Conservation (phyloP, 2,797 vertebrate genomes). For the Tamandua tetradactyla region DNA sequence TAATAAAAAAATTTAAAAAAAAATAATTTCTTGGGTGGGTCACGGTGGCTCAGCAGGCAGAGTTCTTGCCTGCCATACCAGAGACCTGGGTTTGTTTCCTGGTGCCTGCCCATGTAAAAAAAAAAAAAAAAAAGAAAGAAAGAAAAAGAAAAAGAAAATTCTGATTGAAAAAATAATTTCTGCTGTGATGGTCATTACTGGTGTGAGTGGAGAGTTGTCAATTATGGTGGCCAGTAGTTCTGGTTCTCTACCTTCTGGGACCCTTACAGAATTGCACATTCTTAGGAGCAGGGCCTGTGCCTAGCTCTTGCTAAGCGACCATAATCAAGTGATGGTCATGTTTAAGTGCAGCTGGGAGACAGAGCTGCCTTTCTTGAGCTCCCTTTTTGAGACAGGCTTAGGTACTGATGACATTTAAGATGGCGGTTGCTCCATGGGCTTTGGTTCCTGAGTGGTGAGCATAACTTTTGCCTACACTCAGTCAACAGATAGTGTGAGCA, state of each 20-base stretch:
- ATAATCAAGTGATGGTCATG: background rate
- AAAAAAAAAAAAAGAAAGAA: too few relatives aligned
- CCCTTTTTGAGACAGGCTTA: too few relatives aligned
- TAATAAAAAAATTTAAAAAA: too few relatives aligned
- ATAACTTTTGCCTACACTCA: background rate
- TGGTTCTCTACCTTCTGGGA: background rate
- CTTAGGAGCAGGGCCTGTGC: background rate
- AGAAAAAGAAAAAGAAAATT: too few relatives aligned
- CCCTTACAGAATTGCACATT: background rate
- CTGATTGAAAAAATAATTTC: too few relatives aligned
- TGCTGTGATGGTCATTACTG: background rate
- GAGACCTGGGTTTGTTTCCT: too few relatives aligned
- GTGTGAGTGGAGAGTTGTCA: background rate
- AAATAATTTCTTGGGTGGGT: too few relatives aligned
- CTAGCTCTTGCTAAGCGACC: background rate
- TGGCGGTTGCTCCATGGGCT: too few relatives aligned
- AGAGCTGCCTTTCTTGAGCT: background rate
- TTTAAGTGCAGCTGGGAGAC: background rate
- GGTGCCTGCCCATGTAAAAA: too few relatives aligned
- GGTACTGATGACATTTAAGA: background rate
- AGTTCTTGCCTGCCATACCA: too few relatives aligned
- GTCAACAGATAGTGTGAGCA: background rate
- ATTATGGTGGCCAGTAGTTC: background rate
- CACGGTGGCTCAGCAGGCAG: too few relatives aligned
- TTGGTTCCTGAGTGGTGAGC: background rate